These are phyloP conservation scores for Tympanoctomys barrerae DNA, from an alignment of 2,797 vertebrate genomes.

Conservation along the genomic window DNA sequence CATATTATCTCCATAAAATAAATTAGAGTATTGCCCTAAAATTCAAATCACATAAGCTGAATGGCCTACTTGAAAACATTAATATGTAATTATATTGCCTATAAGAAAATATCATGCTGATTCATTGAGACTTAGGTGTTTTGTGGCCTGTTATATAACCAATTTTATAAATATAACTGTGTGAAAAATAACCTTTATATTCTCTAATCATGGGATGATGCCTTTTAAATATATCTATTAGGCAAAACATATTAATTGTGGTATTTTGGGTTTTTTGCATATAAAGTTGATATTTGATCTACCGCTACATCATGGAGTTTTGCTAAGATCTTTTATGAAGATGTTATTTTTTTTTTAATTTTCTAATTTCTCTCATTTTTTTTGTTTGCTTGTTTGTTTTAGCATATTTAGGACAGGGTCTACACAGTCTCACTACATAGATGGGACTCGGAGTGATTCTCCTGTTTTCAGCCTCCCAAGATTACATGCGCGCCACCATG, in stretches of 20 bases:
- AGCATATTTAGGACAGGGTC: no score
- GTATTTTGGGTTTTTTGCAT: neutral
- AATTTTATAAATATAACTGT: neutral
- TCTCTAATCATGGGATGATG: neutral
- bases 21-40: neutral
- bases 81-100: neutral
- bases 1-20: neutral
- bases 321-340: neutral
- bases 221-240: neutral
- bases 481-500: no score
- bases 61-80: neutral
- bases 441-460: no score
- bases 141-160: neutral
- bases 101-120: neutral
- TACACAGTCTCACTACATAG: no score
- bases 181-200: neutral
- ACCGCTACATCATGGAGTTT: neutral
- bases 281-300: neutral
- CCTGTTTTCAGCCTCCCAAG: no score
- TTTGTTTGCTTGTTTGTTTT: neutral
- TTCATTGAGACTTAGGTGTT: neutral
- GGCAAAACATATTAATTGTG: neutral
- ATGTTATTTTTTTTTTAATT: conserved; percentile 30
- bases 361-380: conserved; percentile 6
- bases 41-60: neutral